Base-by-base conservation (phyloP, 2,888 invertebrate genomes). In the Aethes cnicana region DNA sequence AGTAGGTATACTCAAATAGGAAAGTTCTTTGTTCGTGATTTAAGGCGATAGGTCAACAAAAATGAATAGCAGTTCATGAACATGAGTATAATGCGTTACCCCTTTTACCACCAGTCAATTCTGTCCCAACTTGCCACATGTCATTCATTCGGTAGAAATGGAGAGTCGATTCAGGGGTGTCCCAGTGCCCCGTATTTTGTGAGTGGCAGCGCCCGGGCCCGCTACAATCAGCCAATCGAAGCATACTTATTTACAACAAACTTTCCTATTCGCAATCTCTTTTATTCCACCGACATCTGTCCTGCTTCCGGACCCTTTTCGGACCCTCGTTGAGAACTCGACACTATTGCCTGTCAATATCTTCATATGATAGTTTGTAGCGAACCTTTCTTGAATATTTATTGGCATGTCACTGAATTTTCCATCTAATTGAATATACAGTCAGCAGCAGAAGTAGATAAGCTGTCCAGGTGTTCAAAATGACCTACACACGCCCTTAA, bases 331-430 rank as follows among this genome's bases (percentile, higher is more conserved):
- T 81, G 68, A 61, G 62, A 69, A 59, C 62, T 59, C 61, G 64
- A 66, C 66, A 72, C 77, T 80, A 77, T 84, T 79, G 76, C 74
- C 76, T 82, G 81, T 80, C 83, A 81, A 81, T 82, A 65, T 80
- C 77, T 81, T 83, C 70, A 82, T 52, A 46, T 46, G 52, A 52
- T 81, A 76, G 70, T 77, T 76, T 76, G 64, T 68, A 72, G 68
- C 74, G 66, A 69, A 67, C 64, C 55, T 55, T 60, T 62, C 68
- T 58, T 68, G 61, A 72, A 75, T 71, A 71, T 70, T 72, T 68
- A 67, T 65, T 59, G 61, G 30, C 53, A 39, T 6, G 30, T 33
- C 17, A 14, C 30, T 39, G 18, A 36, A 35, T 5, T 37, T 23
- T 42, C 18, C 25, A 25, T n/a, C 11, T 37, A 14, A 35, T 16